A percentile compares a stretch with the other conserved stretches of the same genome.
phyloP scores from a whole-genome alignment of 1,140 invertebrate genomes.

The Drosophila kanapiae region DNA sequence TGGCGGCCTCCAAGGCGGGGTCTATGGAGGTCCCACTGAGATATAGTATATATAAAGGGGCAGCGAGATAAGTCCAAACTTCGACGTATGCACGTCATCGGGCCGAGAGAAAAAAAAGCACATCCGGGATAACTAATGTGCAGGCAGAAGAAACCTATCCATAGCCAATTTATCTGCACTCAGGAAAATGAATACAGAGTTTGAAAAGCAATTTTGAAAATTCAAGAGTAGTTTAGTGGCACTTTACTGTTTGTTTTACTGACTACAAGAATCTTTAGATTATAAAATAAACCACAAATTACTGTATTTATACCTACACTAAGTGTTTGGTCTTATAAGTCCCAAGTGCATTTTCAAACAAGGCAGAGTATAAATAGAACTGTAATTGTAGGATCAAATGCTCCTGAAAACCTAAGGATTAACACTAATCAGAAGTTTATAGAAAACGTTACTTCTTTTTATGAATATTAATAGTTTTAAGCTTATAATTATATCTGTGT shows the following conservation, averaged over 20 bases:
- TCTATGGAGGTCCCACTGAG: slow-evolving; percentile 1
- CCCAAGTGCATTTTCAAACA: background rate
- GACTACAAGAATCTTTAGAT: too few species aligned
- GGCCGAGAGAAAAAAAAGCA: slow-evolving; percentile 42
- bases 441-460: background rate
- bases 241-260: too few species aligned
- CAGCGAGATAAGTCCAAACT: slow-evolving; percentile 13
- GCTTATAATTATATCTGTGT: background rate
- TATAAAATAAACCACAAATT: too few species aligned
- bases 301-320: too few species aligned
- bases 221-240: too few species aligned
- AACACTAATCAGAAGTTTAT: background rate
- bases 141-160: slow-evolving; percentile 25
- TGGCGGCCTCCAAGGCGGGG: slow-evolving; percentile 11
- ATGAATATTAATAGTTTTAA: background rate
- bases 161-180: slow-evolving; percentile 24
- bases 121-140: slow-evolving; percentile 72
- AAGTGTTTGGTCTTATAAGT: background rate
- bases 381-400: too few species aligned
- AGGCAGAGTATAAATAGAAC: accelerated
- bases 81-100: slow-evolving; percentile 67
- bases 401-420: too few species aligned
- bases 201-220: too few species aligned
- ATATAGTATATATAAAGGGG: slow-evolving; percentile 4
- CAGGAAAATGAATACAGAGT: background rate